Evolutionary conservation across 2,113 vertebrate genomes (phyloP).

Genomic region (Vimba vimba): DNA sequence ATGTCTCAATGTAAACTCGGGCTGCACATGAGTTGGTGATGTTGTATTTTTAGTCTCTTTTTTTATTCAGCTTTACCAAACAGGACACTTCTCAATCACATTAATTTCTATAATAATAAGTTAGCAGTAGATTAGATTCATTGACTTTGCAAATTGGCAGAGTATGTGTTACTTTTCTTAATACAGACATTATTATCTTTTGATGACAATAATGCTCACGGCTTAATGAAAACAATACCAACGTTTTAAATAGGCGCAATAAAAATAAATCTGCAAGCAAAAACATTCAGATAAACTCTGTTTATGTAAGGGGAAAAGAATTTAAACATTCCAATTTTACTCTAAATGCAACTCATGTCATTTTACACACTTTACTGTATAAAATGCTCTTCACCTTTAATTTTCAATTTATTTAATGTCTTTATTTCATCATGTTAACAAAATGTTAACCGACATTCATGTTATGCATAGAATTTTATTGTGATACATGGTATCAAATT

Average conservation of each 20-base stretch:
- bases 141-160: neutral
- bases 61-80: neutral
- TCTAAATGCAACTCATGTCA: neutral
- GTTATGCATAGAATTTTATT: neutral
- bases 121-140: neutral
- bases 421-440: neutral
- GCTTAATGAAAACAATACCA: neutral
- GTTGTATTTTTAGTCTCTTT: neutral
- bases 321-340: neutral
- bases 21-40: neutral
- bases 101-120: neutral
- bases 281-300: too few relatives aligned
- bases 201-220: neutral
- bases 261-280: too few relatives aligned
- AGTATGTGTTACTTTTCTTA: neutral
- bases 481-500: neutral
- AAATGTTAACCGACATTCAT: too few relatives aligned
- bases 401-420: neutral
- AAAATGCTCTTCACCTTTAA: neutral
- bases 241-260: neutral
- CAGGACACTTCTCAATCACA: neutral
- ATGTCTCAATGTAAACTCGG: neutral
- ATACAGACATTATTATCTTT: neutral
- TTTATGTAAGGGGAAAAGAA: neutral
- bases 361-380: neutral